phyloP scores from a whole-genome alignment of 2,113 vertebrate species.

The Glaucomys volans region DNA sequence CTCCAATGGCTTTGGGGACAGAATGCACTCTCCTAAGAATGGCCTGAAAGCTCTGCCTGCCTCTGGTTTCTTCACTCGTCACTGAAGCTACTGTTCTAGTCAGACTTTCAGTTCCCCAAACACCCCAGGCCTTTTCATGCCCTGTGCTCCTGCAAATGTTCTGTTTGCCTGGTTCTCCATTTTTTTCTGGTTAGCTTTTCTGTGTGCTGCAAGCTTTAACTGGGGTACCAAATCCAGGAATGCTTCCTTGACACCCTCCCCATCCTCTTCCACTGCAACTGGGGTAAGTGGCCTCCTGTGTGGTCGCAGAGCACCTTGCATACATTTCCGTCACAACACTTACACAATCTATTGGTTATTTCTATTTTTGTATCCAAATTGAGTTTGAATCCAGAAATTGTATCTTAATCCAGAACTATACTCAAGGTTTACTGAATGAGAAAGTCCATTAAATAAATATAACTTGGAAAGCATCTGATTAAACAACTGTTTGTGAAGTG shows the following conservation, averaged over 20 bases:
- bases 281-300: background rate
- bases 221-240: background rate
- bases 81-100: background rate
- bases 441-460: background rate
- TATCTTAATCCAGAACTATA: background rate
- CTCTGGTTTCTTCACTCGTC: background rate
- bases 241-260: background rate
- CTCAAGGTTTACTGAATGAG: background rate
- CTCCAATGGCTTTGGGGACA: background rate
- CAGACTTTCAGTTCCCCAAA: background rate
- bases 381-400: background rate
- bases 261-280: background rate
- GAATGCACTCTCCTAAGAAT: background rate
- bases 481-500: background rate
- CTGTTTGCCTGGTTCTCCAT: background rate
- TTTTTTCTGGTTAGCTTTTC: background rate
- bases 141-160: background rate
- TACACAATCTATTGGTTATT: background rate
- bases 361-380: background rate
- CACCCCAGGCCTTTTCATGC: background rate
- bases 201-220: background rate
- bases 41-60: too few relatives aligned
- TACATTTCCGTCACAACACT: background rate
- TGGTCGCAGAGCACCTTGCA: background rate
- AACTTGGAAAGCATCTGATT: background rate